Percentiles rank a stretch among this genome's conserved stretches.
phyloP scores from a whole-genome alignment of 2,113 vertebrate species.

The Rattus rattus region DNA sequence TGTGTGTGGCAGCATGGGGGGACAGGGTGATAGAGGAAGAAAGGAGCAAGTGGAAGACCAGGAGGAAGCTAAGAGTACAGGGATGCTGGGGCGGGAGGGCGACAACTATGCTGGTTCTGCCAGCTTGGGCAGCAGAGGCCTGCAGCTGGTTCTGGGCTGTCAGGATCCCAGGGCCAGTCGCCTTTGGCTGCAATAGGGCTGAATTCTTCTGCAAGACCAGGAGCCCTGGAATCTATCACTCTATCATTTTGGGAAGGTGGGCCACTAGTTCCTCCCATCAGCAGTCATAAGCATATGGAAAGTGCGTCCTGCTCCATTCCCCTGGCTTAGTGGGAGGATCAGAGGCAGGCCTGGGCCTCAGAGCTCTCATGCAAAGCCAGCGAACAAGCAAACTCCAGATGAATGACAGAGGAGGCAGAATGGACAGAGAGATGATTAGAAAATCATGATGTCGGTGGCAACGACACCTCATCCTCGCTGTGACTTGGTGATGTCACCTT shows the following conservation, averaged over 20 bases:
- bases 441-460: not conserved
- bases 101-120: not conserved
- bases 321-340: constrained; percentile 42
- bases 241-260: constrained; percentile 41
- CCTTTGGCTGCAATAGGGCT: not conserved
- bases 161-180: not conserved
- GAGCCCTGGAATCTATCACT: not conserved
- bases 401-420: not conserved
- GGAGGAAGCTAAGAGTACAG: constrained; percentile 9
- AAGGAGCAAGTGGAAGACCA: constrained; percentile 51
- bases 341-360: constrained; percentile 42
- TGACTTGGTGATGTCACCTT: not conserved
- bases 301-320: constrained; percentile 52
- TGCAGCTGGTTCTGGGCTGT: not conserved
- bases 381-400: not conserved
- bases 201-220: not conserved
- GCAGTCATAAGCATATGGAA: constrained; percentile 57
- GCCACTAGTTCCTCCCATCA: constrained; percentile 29
- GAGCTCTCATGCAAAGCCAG: constrained; percentile 49
- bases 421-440: not conserved
- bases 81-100: not conserved
- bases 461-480: not conserved
- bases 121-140: not conserved
- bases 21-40: constrained; percentile 58
- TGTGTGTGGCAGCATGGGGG: constrained; percentile 74